Evolutionary conservation across 1,140 invertebrate genomes (phyloP).

Genomic region (Galleria mellonella): DNA sequence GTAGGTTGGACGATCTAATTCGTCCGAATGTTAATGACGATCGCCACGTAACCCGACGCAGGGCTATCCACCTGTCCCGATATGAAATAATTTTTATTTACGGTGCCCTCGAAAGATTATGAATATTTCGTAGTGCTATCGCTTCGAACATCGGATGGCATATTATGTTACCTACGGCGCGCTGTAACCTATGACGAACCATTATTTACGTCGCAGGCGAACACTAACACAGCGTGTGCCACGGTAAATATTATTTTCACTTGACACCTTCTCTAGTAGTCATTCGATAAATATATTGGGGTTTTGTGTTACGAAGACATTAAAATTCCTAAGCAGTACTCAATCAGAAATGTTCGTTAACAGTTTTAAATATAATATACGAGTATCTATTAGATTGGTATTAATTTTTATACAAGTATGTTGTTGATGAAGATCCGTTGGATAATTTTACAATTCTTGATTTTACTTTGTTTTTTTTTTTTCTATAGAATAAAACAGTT

Average conservation of each 20-base stretch:
- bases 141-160: constrained; percentile 40
- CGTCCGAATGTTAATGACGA: constrained; percentile 57
- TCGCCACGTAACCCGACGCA: constrained; percentile 50
- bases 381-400: too few relatives aligned
- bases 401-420: too few relatives aligned
- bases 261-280: constrained; percentile 24
- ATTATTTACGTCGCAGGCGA: constrained; percentile 38
- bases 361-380: too few relatives aligned
- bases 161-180: constrained; percentile 52
- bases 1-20: constrained; percentile 41
- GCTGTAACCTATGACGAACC: constrained; percentile 46
- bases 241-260: constrained; percentile 21
- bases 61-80: constrained; percentile 45
- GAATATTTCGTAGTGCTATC: constrained; percentile 59
- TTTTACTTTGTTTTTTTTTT: too few relatives aligned
- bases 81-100: constrained; percentile 69
- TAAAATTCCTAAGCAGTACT: too few relatives aligned
- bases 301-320: constrained; percentile 9
- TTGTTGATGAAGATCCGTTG: too few relatives aligned
- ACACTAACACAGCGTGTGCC: constrained; percentile 1
- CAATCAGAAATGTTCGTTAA: too few relatives aligned
- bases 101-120: constrained; percentile 59
- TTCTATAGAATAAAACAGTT: too few relatives aligned
- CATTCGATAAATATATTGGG: constrained; percentile 10
- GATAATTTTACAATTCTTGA: too few relatives aligned